Base-by-base conservation (phyloP, 2,113 vertebrate species). In the Zosterops hypoxanthus region DNA sequence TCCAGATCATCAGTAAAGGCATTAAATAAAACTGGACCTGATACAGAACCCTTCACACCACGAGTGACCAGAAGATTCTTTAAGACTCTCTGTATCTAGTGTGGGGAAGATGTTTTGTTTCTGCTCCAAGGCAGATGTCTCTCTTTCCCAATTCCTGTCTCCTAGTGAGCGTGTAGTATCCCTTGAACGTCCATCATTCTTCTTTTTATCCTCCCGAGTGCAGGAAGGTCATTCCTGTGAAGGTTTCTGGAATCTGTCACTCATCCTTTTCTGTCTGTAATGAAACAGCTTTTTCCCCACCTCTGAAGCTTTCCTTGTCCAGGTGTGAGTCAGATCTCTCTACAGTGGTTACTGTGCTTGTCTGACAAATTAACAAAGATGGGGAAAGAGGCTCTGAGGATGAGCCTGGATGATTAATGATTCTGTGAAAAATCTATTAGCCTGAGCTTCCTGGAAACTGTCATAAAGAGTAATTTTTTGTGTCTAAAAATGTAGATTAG, bases 391-490 rank as follows among this genome's bases (percentile, higher is more conserved):
- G 24, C 31, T 75, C 78, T 73, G 63, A 82, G 33, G 39, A 72
- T 88, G 56, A 94, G 77, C 21, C 16, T 70, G 34, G 24, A 56
- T 73, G 68, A 90, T 84, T 94, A 86, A 92, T 92, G 78, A 63
- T 77, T 80, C 55, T 77, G 22, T 83, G 76, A 65, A 88, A 93
- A 88, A 88, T 52, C 34, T 50, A 64, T 93, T 93, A 92, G 50
- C 29, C 52, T 81, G 39, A 88, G 55, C 56, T 90, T 93, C 63
- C 80, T 86, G 34, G 29, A 86, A 66, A 50, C 33, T 83, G 68
- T 83, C 82, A 66, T 59, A 63, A 83, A 80, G 76, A 83, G 24
- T 88, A 59, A 64, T 69, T 66, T 88, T 82, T 64, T 55, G 7
- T 85, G 47, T 52, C 80, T 81, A 78, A 92, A 90, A 93, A 60